Evolutionary conservation across 1,140 invertebrate genomes (phyloP).

Genomic region (Brachystomella parvula): DNA sequence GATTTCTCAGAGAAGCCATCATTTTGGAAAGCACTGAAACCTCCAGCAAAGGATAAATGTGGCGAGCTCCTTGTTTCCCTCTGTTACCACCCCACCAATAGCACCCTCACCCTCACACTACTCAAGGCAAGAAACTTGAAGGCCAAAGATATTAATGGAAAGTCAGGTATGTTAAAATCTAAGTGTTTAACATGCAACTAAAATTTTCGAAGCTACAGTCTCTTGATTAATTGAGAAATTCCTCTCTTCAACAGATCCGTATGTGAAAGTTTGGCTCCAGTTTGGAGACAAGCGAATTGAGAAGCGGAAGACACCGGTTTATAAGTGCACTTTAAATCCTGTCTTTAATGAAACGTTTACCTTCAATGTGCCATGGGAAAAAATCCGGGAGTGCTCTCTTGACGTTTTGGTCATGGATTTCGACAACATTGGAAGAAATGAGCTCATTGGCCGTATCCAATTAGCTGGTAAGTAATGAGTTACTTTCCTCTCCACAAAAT

Average conservation of each 20-base stretch:
- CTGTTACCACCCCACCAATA: slow-evolving; percentile 86
- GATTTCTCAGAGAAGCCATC: slow-evolving; percentile 71
- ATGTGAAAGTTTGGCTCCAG: slow-evolving; percentile 92
- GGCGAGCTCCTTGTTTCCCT: slow-evolving; percentile 82
- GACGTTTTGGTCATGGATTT: slow-evolving; percentile 92
- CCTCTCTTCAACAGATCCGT: slow-evolving; percentile 68
- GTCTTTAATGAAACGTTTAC: slow-evolving; percentile 89
- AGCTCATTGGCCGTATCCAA: slow-evolving; percentile 80
- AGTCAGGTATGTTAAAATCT: slow-evolving; percentile 82
- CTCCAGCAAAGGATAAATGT: slow-evolving; percentile 82
- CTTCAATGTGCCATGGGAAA: slow-evolving; percentile 89
- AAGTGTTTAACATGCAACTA: background rate
- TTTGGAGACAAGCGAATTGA: slow-evolving; percentile 89
- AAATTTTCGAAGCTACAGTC: background rate
- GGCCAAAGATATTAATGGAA: slow-evolving; percentile 89
- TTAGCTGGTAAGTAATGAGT: slow-evolving; percentile 64
- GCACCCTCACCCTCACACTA: slow-evolving; percentile 73
- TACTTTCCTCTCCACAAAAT: no score
- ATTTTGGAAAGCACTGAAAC: slow-evolving; percentile 70
- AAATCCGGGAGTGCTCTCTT: slow-evolving; percentile 82
- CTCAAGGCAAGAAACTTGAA: slow-evolving; percentile 86
- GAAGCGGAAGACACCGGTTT: slow-evolving; percentile 91
- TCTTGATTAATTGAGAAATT: background rate
- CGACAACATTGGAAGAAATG: slow-evolving; percentile 86
- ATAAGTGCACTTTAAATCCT: slow-evolving; percentile 64